Evolutionary conservation across 2,797 vertebrate genomes (phyloP).

Genomic region (Sphaeramia orbicularis): DNA sequence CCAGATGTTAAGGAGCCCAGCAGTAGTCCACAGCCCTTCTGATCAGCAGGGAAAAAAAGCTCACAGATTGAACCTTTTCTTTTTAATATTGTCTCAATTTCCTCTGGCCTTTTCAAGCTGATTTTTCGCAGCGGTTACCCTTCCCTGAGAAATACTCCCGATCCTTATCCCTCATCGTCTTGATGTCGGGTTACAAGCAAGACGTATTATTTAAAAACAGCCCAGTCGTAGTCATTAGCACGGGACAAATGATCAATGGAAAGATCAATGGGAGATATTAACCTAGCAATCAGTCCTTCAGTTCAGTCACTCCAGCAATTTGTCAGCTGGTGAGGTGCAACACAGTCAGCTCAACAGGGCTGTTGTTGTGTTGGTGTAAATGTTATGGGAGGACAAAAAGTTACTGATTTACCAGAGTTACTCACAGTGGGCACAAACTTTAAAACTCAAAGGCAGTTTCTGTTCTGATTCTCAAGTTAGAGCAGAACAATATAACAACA

Average conservation of each 20-base stretch:
- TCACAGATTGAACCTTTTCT: conserved; percentile 72
- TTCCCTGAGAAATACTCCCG: conserved; percentile 30
- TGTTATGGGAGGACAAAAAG: not conserved
- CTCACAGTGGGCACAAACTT: too few species aligned
- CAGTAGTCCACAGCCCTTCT: conserved; percentile 74
- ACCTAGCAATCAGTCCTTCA: conserved; percentile 66
- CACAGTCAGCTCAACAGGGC: not conserved
- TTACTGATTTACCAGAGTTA: not conserved
- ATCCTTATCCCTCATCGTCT: conserved; percentile 61
- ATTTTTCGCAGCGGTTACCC: conserved; percentile 68
- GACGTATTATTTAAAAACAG: conserved; percentile 75
- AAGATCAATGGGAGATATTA: conserved; percentile 75
- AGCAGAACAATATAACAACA: too few species aligned
- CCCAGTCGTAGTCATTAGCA: conserved; percentile 65
- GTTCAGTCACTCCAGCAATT: conserved; percentile 51
- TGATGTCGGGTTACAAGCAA: conserved; percentile 66
- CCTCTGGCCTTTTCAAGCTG: conserved; percentile 68
- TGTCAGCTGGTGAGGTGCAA: conserved; percentile 51
- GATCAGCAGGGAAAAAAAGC: conserved; percentile 76
- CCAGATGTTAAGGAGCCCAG: conserved; percentile 85
- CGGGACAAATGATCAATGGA: conserved; percentile 63
- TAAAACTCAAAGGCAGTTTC: too few species aligned
- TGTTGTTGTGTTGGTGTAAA: not conserved
- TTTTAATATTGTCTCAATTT: conserved; percentile 79
- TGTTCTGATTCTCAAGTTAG: too few species aligned